These are phyloP conservation scores for Magallana gigas DNA, from an alignment of 1,140 invertebrate species.

Conservation along the genomic window DNA sequence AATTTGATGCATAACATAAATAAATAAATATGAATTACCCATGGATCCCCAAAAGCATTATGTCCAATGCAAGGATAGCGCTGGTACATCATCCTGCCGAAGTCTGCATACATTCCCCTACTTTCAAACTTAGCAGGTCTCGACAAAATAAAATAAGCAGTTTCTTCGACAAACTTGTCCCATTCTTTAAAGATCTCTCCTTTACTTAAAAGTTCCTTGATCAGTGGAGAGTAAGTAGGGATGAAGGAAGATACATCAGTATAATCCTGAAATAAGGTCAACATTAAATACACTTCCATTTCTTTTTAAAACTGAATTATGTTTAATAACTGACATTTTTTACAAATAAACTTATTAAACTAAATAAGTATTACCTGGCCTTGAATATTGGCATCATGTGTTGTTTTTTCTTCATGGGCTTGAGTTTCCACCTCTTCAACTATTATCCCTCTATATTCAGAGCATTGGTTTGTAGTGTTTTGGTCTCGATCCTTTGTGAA, in stretches of 20 bases:
- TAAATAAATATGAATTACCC: not conserved
- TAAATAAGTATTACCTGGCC: too few species aligned
- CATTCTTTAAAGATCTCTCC: not conserved
- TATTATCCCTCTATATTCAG: too few species aligned
- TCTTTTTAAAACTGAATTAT: too few species aligned
- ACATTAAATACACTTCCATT: too few species aligned
- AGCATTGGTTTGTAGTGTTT: too few species aligned
- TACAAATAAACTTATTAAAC: too few species aligned
- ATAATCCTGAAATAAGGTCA: not conserved
- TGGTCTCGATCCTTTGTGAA: too few species aligned
- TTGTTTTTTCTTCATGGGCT: too few species aligned
- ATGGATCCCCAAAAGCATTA: not conserved
- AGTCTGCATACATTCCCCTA: not conserved
- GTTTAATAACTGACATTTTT: too few species aligned
- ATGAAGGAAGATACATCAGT: not conserved
- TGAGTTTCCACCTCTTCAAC: too few species aligned
- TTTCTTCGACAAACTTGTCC: constrained; percentile 38
- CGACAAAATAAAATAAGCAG: not conserved
- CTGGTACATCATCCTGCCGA: constrained; percentile 29
- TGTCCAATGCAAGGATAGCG: not conserved
- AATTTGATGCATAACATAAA: not conserved
- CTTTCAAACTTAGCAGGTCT: not conserved
- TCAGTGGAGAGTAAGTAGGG: not conserved
- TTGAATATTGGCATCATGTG: too few species aligned
- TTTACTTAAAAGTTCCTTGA: not conserved